Evolutionary conservation across 2,797 vertebrate species (phyloP).

Genomic region (Neoniphon sammara): DNA sequence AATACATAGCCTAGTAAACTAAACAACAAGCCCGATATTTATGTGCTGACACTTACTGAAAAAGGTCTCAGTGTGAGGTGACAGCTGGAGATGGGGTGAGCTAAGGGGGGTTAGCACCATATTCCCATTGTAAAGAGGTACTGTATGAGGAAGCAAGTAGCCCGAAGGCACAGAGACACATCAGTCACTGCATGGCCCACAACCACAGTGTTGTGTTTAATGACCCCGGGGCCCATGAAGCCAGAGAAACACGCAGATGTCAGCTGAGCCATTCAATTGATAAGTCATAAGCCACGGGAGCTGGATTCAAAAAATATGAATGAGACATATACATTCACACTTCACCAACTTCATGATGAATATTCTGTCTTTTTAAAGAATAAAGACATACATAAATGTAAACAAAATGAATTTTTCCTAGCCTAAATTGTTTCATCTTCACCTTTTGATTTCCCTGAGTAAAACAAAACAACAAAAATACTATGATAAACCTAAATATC

Average conservation of each 20-base stretch:
- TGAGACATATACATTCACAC: neutral
- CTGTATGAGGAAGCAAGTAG: conserved; percentile 29
- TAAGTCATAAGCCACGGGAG: neutral
- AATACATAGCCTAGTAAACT: too few relatives aligned
- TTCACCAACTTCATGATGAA: neutral
- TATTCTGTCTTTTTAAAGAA: neutral
- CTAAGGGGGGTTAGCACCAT: conserved; percentile 27
- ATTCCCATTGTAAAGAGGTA: conserved; percentile 50
- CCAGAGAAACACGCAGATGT: conserved; percentile 7
- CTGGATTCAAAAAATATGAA: neutral
- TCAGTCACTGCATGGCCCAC: conserved; percentile 37
- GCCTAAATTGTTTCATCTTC: too few relatives aligned
- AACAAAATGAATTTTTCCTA: neutral
- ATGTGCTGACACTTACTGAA: neutral
- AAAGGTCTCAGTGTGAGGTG: conserved; percentile 26
- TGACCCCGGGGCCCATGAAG: conserved; percentile 8
- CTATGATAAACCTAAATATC: too few relatives aligned
- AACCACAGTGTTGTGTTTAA: conserved; percentile 30
- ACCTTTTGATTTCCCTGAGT: too few relatives aligned
- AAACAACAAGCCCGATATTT: neutral
- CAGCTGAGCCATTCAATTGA: conserved; percentile 12
- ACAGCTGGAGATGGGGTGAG: conserved; percentile 47
- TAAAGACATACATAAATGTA: neutral
- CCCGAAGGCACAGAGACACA: conserved; percentile 32
- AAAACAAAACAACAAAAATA: too few relatives aligned